Percentiles rank a stretch among this genome's conserved stretches.
These are phyloP conservation scores for Synergus umbraculus DNA, from an alignment of 2,888 invertebrate species.

Conservation along the genomic window DNA sequence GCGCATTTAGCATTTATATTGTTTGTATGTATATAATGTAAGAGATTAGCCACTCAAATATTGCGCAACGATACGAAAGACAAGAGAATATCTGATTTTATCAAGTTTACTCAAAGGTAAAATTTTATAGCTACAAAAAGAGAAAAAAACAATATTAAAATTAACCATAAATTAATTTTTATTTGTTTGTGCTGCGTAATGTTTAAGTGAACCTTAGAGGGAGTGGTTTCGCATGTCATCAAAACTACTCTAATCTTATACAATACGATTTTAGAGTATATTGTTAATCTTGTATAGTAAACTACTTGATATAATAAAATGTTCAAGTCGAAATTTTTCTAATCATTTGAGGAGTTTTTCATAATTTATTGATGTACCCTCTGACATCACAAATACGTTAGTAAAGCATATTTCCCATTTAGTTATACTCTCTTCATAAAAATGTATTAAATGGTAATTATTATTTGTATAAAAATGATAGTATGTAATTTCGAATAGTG, in stretches of 20 bases:
- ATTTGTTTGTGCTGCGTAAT: neutral
- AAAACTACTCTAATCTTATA: neutral
- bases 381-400: neutral
- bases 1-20: neutral
- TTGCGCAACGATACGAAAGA: too few species aligned
- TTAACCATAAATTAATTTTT: neutral
- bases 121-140: too few species aligned
- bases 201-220: neutral
- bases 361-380: too few species aligned
- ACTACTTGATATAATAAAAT: neutral
- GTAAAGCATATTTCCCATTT: neutral
- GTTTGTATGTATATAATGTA: neutral
- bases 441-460: too few species aligned
- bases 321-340: neutral
- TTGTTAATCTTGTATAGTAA: neutral
- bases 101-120: too few species aligned
- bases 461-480: too few species aligned
- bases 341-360: neutral
- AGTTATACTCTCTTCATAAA: too few species aligned
- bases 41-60: neutral
- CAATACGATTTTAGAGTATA: neutral
- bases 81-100: too few species aligned
- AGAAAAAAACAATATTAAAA: neutral
- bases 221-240: neutral
- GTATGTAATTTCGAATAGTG: too few species aligned